Evolutionary conservation across 2,888 invertebrate genomes (phyloP).

Genomic region (Belgica antarctica): DNA sequence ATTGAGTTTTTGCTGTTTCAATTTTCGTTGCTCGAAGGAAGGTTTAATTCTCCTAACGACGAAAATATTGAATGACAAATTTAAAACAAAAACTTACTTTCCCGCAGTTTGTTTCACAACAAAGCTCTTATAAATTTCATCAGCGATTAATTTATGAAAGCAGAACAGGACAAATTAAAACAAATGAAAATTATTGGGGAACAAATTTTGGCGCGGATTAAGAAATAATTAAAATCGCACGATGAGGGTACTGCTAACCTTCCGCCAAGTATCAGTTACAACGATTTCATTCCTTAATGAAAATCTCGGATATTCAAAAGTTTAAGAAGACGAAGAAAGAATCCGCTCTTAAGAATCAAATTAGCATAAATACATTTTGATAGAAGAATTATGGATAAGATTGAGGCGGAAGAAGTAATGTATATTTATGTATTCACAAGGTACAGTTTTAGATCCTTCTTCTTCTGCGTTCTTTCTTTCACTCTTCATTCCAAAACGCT

Average conservation of each 20-base stretch:
- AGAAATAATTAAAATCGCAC: constrained; percentile 6
- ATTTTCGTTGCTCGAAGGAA: too few relatives aligned
- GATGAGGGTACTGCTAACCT: neutral
- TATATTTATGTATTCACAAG: constrained; percentile 39
- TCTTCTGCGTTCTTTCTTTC: neutral
- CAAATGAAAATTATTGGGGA: neutral
- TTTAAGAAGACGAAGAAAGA: constrained; percentile 25
- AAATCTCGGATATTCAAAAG: constrained; percentile 27
- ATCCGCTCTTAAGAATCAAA: constrained; percentile 40
- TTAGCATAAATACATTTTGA: constrained; percentile 44
- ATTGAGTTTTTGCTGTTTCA: too few relatives aligned
- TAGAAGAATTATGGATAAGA: constrained; percentile 34
- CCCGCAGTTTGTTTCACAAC: too few relatives aligned
- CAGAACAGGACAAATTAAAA: too few relatives aligned
- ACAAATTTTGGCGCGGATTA: neutral
- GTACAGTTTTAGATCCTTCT: constrained; percentile 34
- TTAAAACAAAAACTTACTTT: too few relatives aligned
- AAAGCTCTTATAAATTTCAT: too few relatives aligned
- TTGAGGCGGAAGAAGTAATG: neutral
- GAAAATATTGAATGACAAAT: too few relatives aligned
- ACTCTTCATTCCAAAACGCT: constrained; percentile 27
- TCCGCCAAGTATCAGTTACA: neutral
- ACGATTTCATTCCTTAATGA: neutral
- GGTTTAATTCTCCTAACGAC: too few relatives aligned
- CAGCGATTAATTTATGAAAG: too few relatives aligned